phyloP scores from a whole-genome alignment of 2,888 invertebrate genomes.

The Bombylius discolor region DNA sequence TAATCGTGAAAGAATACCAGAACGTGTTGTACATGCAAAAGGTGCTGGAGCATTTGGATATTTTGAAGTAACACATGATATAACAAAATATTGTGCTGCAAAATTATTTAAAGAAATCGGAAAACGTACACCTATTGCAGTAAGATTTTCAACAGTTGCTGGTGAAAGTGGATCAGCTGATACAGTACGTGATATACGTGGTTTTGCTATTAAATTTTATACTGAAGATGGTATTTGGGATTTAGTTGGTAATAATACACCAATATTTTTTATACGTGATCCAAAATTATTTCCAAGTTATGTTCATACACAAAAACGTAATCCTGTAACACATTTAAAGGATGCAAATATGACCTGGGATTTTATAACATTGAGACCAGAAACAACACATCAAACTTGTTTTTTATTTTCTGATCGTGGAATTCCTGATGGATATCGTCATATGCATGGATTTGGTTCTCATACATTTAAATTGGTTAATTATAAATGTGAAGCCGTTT shows the following conservation, averaged over 20 bases:
- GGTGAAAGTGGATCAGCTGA: constrained; percentile 88
- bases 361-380: constrained; percentile 78
- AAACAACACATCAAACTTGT: constrained; percentile 67
- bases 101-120: constrained; percentile 64
- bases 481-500: constrained; percentile 56
- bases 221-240: constrained; percentile 90
- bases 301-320: constrained; percentile 93
- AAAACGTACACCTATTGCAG: constrained; percentile 65
- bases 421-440: constrained; percentile 81
- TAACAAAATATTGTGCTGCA: constrained; percentile 64
- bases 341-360: constrained; percentile 96
- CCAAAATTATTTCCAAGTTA: constrained; percentile 85
- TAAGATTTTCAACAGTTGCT: constrained; percentile 74
- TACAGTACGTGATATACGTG: constrained; percentile 80
- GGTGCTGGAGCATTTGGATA: constrained; percentile 84
- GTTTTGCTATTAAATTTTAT: constrained; percentile 89
- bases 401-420: constrained; percentile 87
- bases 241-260: constrained; percentile 85
- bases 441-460: constrained; percentile 92
- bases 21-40: constrained; percentile 89
- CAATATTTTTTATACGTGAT: constrained; percentile 86
- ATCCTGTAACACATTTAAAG: constrained; percentile 82
- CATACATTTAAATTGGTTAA: constrained; percentile 89
- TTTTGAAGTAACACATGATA: constrained; percentile 80
- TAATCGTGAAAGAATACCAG: constrained; percentile 85